Evolutionary conservation across 2,113 vertebrate genomes (phyloP), one percentile per base, ranked within the genome.

Genomic region (Notarius lentiginosus): DNA sequence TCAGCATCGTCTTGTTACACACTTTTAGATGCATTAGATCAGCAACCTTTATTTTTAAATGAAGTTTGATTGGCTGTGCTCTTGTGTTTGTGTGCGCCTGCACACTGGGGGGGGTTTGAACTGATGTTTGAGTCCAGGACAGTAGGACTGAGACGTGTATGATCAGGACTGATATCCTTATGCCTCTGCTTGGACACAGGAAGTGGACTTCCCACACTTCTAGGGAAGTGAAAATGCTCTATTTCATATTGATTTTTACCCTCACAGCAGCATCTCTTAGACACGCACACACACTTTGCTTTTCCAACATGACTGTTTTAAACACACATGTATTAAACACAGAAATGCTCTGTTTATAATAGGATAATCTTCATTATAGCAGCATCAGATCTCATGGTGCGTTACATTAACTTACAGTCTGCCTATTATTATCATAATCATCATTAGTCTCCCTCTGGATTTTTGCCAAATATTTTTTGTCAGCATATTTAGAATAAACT

Each of bases 101-200:
- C 30, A 30, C 30, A 30, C 30, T 30, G 20, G 34, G 18, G 68
- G 41, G 56, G 76, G 15, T 15, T 56, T 4, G 27, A 14, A 51
- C 34, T 34, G 34, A 34, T 34, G 34, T 34, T 34, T 34, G 51
- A 70, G 87, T 70, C 7, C 20, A 58, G 56, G 34, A 68, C 27
- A 22, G 70, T 58, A 51, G 70, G 68, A 75, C 51, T 1, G 87
- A 22, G 75, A 10, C 10, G 1, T 79, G 70, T 79, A 90, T 77
- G 75, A 93, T 86, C 68, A 86, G 82, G 90, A 91, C 85, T 79
- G 77, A 60, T 72, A 90, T 91, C 88, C 87, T 84, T 53, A 86
- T 87, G 66, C 85, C 88, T 83, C 65, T 30, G 18, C 24, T 15
- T 68, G 81, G 68, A 47, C 24, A 56, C 83, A 55, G 65, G 1